Evolutionary conservation across 2,888 invertebrate species (phyloP).

Genomic region (Cryptocephalus primarius): DNA sequence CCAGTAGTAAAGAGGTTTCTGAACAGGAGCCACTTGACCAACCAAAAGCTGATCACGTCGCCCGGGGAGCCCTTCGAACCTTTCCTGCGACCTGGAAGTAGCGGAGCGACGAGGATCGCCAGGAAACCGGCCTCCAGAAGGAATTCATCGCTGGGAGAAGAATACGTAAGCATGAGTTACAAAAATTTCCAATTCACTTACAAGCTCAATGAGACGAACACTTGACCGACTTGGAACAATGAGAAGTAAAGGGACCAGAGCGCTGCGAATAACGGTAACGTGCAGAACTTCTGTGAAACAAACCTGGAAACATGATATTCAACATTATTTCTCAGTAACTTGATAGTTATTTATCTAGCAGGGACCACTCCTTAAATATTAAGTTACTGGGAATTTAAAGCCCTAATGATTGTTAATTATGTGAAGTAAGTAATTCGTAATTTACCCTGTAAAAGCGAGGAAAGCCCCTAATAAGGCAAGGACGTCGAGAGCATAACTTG

Average conservation of each 20-base stretch:
- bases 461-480: slow-evolving; percentile 50
- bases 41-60: slow-evolving; percentile 51
- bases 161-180: not conserved
- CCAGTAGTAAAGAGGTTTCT: slow-evolving; percentile 61
- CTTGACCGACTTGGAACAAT: slow-evolving; percentile 64
- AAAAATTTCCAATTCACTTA: slow-evolving; percentile 32
- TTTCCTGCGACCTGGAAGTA: slow-evolving; percentile 37
- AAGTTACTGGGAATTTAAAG: too few relatives aligned
- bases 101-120: slow-evolving; percentile 57
- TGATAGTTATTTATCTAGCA: too few relatives aligned
- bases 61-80: slow-evolving; percentile 37
- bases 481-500: slow-evolving; percentile 57
- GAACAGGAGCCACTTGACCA: slow-evolving; percentile 62
- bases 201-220: slow-evolving; percentile 66
- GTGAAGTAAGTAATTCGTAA: not conserved
- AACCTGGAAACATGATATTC: slow-evolving; percentile 35
- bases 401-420: too few relatives aligned
- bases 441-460: slow-evolving; percentile 56
- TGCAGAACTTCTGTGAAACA: slow-evolving; percentile 48
- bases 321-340: too few relatives aligned
- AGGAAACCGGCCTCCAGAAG: slow-evolving; percentile 64
- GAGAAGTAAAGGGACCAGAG: slow-evolving; percentile 64
- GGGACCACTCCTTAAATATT: too few relatives aligned
- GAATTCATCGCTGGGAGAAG: slow-evolving; percentile 51
- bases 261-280: slow-evolving; percentile 47